Percentiles rank a stretch among this genome's conserved stretches.
Evolutionary conservation across 2,888 invertebrate genomes (phyloP).

Genomic region (Serripes groenlandicus): DNA sequence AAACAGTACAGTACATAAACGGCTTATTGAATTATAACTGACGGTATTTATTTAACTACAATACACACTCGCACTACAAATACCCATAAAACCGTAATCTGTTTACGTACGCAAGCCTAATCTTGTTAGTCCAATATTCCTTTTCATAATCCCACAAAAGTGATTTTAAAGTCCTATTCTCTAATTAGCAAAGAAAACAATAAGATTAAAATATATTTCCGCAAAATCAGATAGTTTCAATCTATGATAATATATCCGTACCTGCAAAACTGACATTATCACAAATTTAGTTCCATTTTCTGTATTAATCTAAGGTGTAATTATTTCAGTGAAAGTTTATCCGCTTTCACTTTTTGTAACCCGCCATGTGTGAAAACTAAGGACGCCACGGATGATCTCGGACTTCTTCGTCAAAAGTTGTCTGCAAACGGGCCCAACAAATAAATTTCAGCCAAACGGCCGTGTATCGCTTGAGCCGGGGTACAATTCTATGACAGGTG

Average conservation of each 20-base stretch:
- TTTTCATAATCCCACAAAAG: conserved; percentile 9
- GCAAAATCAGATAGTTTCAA: no score
- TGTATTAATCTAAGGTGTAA: conserved; percentile 9
- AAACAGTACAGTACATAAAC: no score
- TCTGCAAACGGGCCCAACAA: not conserved
- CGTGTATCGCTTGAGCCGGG: not conserved
- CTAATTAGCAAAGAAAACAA: not conserved
- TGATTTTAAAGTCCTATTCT: not conserved
- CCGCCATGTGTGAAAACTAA: conserved; percentile 76
- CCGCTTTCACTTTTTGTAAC: conserved; percentile 60
- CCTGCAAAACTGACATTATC: conserved; percentile 73
- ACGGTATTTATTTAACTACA: conserved; percentile 21
- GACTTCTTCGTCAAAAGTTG: conserved; percentile 21
- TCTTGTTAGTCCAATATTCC: conserved; percentile 41
- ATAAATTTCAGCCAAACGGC: not conserved
- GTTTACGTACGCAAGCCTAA: conserved; percentile 63
- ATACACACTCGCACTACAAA: conserved; percentile 14
- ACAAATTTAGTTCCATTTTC: conserved; percentile 36
- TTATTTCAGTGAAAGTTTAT: conserved; percentile 15
- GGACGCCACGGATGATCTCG: conserved; percentile 60
- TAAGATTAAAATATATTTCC: not conserved
- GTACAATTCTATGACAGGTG: not conserved
- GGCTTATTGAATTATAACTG: no score
- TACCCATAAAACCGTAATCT: conserved; percentile 40
- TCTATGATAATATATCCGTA: conserved; percentile 33